Base-by-base conservation (phyloP, 1,140 invertebrate species). In the Zaprionus vittiger region DNA sequence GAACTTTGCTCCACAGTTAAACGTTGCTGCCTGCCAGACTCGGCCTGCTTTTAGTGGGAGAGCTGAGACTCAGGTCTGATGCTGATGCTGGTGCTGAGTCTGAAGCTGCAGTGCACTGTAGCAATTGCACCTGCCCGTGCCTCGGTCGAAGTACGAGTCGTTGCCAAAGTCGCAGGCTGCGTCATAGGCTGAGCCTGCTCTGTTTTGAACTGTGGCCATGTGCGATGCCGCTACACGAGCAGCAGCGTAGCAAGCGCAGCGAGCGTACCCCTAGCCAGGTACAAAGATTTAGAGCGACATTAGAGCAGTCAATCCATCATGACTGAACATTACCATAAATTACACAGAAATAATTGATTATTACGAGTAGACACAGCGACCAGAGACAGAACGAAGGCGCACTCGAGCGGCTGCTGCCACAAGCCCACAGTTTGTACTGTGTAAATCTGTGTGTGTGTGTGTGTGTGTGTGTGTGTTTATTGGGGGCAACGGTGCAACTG, bases 291-390 rank as follows among this genome's bases (percentile, higher is more conserved):
- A 92, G 91, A 92, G 90, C 91, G 91, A 92, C 91, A 92, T 92
- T 92, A 92, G 91, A 92, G 91, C 91, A 92, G 91, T 92, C 91
- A 92, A 92, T 92, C 91, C 91, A 92, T 92, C 91, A 92, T 92
- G 91, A 84, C 86, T 87, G 90, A 92, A 92, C 91, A 92, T 92
- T 92, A 92, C 91, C 91, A 92, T 92, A 92, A 92, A 92, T 92
- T 92, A 92, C 91, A 92, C 90, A 92, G 91, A 92, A 92, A 92
- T 92, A 92, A 92, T 92, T 92, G 91, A 92, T 92, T 92, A 92
- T 92, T 92, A 92, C 91, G 91, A 92, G 84, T 71, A 81, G 84
- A 84, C 78, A 74, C 78, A 73, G 56, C 59, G 78, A 63, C 69
- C 77, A 83, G 67, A 77, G 81, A 78, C 71, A 68, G 73, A 66